Percentiles rank a stretch among this genome's conserved stretches.
phyloP scores from a whole-genome alignment of 2,888 invertebrate genomes.

The Eurois occulta region DNA sequence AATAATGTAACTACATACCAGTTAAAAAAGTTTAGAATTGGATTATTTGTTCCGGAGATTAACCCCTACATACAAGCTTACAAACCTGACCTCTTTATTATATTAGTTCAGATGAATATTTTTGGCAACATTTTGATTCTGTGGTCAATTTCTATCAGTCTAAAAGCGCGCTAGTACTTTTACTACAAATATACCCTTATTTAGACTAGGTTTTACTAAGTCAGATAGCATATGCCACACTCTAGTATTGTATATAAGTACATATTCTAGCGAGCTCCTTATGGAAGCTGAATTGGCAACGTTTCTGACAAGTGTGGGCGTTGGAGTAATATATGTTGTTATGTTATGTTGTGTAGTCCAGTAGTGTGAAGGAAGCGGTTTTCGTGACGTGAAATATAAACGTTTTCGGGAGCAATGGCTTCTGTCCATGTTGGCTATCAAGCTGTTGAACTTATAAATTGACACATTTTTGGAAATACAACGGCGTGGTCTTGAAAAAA shows the following conservation, averaged over 20 bases:
- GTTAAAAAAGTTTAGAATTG: too few relatives aligned
- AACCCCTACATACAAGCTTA: neutral
- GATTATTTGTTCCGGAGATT: too few relatives aligned
- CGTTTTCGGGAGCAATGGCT: neutral
- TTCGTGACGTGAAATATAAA: conserved; percentile 19
- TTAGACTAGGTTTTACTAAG: neutral
- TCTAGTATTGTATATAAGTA: neutral
- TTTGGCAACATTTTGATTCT: neutral
- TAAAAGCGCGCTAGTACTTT: neutral
- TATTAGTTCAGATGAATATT: neutral
- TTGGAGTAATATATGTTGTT: conserved; percentile 41
- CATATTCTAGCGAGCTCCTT: neutral
- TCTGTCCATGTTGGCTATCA: neutral
- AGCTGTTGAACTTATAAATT: neutral
- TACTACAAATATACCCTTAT: neutral
- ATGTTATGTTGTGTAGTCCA: conserved; percentile 15
- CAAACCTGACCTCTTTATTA: neutral
- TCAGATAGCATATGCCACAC: neutral
- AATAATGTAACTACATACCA: too few relatives aligned
- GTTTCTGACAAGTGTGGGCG: conserved; percentile 34
- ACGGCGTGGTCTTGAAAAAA: neutral
- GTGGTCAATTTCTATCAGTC: neutral
- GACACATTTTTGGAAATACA: neutral
- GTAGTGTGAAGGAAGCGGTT: conserved; percentile 26
- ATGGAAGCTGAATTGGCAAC: conserved; percentile 46